A percentile compares a stretch with the other conserved stretches of the same genome.
phyloP scores from a whole-genome alignment of 2,888 invertebrate species.

The Eristalis pertinax region DNA sequence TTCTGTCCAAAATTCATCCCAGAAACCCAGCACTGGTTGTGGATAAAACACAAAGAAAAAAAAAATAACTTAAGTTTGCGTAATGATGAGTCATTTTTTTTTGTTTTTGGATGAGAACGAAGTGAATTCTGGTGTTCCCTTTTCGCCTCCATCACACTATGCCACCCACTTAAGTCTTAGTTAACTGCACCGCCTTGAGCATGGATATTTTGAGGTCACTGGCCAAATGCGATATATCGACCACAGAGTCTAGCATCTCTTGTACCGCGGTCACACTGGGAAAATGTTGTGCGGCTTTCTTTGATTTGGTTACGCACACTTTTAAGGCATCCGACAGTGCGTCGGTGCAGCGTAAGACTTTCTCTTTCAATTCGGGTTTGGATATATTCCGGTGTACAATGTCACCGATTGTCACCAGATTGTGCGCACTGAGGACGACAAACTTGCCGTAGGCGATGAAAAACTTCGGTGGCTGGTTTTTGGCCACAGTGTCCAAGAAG shows the following conservation, averaged over 20 bases:
- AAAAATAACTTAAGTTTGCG: neutral
- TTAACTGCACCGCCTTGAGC: conserved; percentile 85
- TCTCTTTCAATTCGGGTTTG: conserved; percentile 87
- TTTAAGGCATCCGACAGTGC: conserved; percentile 91
- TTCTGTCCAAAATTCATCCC: neutral
- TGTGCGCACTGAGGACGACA: conserved; percentile 95
- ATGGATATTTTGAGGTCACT: conserved; percentile 89
- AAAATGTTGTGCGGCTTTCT: conserved; percentile 94
- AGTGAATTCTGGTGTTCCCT: neutral
- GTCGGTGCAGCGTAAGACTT: conserved; percentile 89
- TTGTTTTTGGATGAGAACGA: neutral
- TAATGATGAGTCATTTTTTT: neutral
- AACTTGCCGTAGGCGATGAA: conserved; percentile 97
- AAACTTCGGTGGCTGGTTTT: conserved; percentile 95
- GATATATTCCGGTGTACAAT: conserved; percentile 93
- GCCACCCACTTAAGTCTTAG: conserved; percentile 62
- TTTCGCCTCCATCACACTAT: neutral
- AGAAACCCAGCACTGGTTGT: neutral
- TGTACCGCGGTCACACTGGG: conserved; percentile 95
- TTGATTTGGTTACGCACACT: conserved; percentile 92
- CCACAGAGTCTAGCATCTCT: conserved; percentile 95
- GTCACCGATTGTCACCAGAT: conserved; percentile 96
- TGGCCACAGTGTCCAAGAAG: conserved; percentile 94
- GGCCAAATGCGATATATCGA: conserved; percentile 92
- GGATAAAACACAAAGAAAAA: neutral